phyloP scores from a whole-genome alignment of 2,888 invertebrate species.

The Pristionchus maxplancki region DNA sequence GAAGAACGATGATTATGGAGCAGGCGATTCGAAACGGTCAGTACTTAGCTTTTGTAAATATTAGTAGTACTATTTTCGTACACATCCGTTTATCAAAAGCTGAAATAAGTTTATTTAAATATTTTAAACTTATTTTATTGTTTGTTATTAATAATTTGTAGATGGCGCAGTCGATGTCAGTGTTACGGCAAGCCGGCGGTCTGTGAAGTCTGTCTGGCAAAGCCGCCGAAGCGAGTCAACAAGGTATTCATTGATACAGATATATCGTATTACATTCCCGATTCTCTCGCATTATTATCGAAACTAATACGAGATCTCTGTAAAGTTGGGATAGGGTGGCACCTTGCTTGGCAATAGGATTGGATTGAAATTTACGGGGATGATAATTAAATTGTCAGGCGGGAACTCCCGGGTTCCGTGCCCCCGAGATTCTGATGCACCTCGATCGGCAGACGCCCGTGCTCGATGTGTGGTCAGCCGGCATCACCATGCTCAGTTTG shows the following conservation, averaged over 20 bases:
- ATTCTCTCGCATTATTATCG: too few relatives aligned
- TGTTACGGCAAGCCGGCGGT: conserved; percentile 85
- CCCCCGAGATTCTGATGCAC: conserved; percentile 88
- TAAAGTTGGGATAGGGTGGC: too few relatives aligned
- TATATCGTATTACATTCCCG: too few relatives aligned
- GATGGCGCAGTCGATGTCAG: conserved; percentile 78
- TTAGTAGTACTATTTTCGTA: not conserved
- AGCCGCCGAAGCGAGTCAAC: conserved; percentile 58
- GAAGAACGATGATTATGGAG: conserved; percentile 13
- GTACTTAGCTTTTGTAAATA: not conserved
- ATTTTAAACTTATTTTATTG: not conserved
- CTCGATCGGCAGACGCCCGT: conserved; percentile 86
- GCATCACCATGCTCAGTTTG: conserved; percentile 88
- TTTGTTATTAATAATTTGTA: not conserved
- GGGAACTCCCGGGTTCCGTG: conserved; percentile 91
- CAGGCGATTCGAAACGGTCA: conserved; percentile 9
- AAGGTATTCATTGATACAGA: conserved; percentile 55
- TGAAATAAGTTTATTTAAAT: not conserved
- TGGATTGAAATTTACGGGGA: too few relatives aligned
- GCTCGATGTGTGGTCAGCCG: conserved; percentile 92
- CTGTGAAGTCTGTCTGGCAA: conserved; percentile 83
- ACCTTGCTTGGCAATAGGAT: too few relatives aligned
- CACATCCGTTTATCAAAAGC: not conserved
- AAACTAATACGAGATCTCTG: too few relatives aligned
- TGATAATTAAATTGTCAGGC: too few relatives aligned